Evolutionary conservation across 2,113 vertebrate species (phyloP).

Genomic region (Elgaria multicarinata): DNA sequence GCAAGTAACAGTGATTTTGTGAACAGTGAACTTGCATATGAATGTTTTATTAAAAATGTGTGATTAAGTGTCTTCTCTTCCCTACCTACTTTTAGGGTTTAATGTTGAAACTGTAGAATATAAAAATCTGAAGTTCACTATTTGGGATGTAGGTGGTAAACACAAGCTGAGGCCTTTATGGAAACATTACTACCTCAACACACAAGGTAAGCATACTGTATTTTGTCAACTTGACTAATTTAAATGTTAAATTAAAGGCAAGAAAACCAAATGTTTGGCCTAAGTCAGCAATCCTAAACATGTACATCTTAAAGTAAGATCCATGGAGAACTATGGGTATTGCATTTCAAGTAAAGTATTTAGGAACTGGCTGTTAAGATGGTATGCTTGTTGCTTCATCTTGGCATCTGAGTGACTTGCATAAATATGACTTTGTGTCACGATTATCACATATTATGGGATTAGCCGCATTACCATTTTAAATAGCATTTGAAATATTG

Average conservation of each 20-base stretch:
- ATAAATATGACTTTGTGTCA: background rate
- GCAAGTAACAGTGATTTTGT: conserved; percentile 73
- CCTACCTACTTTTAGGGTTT: conserved; percentile 81
- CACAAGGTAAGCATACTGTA: conserved; percentile 86
- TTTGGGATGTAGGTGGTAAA: conserved; percentile 99
- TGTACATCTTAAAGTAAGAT: background rate
- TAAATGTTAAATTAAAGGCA: background rate
- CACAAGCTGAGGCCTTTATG: conserved; percentile 96
- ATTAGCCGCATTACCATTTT: background rate
- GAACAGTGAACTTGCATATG: conserved; percentile 25
- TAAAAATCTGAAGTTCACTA: conserved; percentile 98
- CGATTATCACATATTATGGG: background rate
- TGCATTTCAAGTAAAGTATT: background rate
- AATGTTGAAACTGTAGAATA: conserved; percentile 99
- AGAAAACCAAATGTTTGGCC: background rate
- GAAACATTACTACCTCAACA: conserved; percentile 99
- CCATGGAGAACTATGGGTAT: background rate
- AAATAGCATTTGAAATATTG: background rate
- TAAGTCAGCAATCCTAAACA: background rate
- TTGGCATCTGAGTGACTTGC: background rate
- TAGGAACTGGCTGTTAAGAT: background rate
- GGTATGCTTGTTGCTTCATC: conserved; percentile 41
- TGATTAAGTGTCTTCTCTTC: conserved; percentile 36
- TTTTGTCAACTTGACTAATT: conserved; percentile 14
- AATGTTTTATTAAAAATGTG: conserved; percentile 33